Percentiles rank a stretch among this genome's conserved stretches.
Conservation (phyloP, 2,888 invertebrate genomes). For the Argyresthia goedartella region DNA sequence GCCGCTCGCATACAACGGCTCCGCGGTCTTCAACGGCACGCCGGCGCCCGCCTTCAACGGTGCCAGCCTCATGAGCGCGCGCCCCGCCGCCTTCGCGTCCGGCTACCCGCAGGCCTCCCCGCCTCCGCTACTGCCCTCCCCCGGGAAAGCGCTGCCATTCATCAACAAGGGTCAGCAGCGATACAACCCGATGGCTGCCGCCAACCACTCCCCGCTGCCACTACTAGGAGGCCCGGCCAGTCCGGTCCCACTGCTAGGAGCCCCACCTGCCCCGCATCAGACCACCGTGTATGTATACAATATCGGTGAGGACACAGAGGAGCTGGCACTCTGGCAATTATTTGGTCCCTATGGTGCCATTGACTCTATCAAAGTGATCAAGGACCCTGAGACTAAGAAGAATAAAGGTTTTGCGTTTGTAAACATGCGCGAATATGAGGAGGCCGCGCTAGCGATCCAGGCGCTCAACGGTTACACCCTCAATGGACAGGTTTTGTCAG, state of each 20-base stretch:
- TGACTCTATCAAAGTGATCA: constrained; percentile 67
- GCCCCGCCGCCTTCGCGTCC: constrained; percentile 45
- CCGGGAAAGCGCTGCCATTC: constrained; percentile 64
- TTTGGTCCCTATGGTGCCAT: constrained; percentile 67
- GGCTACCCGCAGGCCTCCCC: constrained; percentile 59
- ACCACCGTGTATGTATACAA: constrained; percentile 69
- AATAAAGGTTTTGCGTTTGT: constrained; percentile 68
- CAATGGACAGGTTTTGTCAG: constrained; percentile 68
- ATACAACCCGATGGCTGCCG: constrained; percentile 63
- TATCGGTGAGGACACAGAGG: constrained; percentile 65
- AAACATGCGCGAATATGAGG: constrained; percentile 68
- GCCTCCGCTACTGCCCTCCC: constrained; percentile 59
- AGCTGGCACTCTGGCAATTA: constrained; percentile 65
- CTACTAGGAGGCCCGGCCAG: constrained; percentile 57
- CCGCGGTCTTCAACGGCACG: constrained; percentile 50
- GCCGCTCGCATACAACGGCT: constrained; percentile 52
- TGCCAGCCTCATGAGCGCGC: constrained; percentile 44
- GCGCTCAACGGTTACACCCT: constrained; percentile 67
- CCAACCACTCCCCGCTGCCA: constrained; percentile 55
- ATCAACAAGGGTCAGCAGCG: constrained; percentile 66
- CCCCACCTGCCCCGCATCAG: constrained; percentile 50
- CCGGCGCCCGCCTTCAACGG: constrained; percentile 50
- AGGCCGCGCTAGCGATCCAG: constrained; percentile 67
- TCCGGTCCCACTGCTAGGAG: constrained; percentile 51
- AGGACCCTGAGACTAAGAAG: constrained; percentile 68